Base-by-base conservation (phyloP, 1,140 invertebrate species). In the Yoshiicerus persimilis region DNA sequence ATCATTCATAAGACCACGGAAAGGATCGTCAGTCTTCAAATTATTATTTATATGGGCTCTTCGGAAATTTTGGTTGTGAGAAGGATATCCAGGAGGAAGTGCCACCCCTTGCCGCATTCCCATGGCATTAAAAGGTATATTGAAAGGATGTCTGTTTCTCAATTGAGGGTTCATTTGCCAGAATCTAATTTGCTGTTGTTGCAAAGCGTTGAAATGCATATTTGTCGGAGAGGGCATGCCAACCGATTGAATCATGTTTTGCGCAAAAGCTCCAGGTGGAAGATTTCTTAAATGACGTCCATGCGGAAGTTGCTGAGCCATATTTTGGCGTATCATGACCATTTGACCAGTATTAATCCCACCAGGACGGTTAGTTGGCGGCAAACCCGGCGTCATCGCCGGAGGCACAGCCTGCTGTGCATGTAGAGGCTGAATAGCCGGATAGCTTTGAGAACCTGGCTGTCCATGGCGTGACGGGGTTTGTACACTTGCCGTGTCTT, bases 1-100 rank as follows among this genome's bases (percentile, higher is more conserved):
- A 88, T 95, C 94, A 56, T 96, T 97, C 97, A 99, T 99, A 3
- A 98, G 93, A 30, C 97, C 97, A 8, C 96, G 95, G 92, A 97
- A 98, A 91, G 80, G 84, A 30, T 62, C 80, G 16, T 86, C 87
- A 88, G 83, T 86, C 87, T 84, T 85, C 38, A 36, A 32, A 32
- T 80, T 80, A 80, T 80, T 80, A 80, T 8, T 80, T 25, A 66
- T 20, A 23, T 62, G 47, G 11, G 47, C 47, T 66, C 39, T 34
- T 66, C 56, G 30, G 13, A 56, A 62, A 56, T 86, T 47, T 86
- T 30, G 84, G 20, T 66, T 30, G 34, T 64, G 84, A 11, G 25
- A 8, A 20, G 13, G 16, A 56, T 84, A 56, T 4, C 41, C 38
- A 38, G 30, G 75, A n/a, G 75, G 75, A 80, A 80, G 27, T 6